Base-by-base conservation (phyloP, 2,888 invertebrate species). In the Homarus gammarus region DNA sequence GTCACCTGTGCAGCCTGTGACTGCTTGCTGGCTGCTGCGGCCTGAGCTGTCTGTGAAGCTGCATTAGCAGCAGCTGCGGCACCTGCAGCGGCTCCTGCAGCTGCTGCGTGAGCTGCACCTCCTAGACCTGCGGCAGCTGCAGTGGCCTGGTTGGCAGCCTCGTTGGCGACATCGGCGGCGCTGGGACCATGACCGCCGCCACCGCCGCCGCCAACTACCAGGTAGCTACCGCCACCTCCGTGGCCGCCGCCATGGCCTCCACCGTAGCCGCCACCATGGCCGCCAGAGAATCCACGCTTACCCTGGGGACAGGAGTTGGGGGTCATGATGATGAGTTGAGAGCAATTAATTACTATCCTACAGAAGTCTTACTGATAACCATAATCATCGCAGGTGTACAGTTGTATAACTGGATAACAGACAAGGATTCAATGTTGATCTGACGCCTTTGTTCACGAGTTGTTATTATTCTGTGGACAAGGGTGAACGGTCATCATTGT, bases 1-100 rank as follows among this genome's bases (percentile, higher is more conserved):
- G 89, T 89, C 15, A 89, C 70, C 70, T 89, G 77, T 15, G 89
- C 89, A 12, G 89, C 89, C 72, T 84, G 64, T 22, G 84, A 75
- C 56, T 89, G 89, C 79, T 84, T 83, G n/a, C 64, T 51, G 38
- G 83, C 89, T 10, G 89, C 89, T 10, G 84, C 89, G 10, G 89
- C 78, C 61, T 83, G 75, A 10, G 89, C 89, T 0, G 83, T 89
- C 31, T 89, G 89, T 22, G 89, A 61, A 27, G 89, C 89, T 12
- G 89, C 84, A 31, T 77, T 77, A 27, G 89, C 64, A 8, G 73
- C 61, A 2, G 89, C 89, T 18, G 89, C 89, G 27, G 89, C 89
- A 77, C 73, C 38, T 3, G 83, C 77, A 15, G 89, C 89, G 12
- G 84, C 89, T 33, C 70, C 84, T 44, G 77, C 77, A n/a, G 83